Percentiles rank a stretch among this genome's conserved stretches.
These are phyloP conservation scores for Pinna nobilis DNA, from an alignment of 1,140 invertebrate genomes.

Conservation along the genomic window DNA sequence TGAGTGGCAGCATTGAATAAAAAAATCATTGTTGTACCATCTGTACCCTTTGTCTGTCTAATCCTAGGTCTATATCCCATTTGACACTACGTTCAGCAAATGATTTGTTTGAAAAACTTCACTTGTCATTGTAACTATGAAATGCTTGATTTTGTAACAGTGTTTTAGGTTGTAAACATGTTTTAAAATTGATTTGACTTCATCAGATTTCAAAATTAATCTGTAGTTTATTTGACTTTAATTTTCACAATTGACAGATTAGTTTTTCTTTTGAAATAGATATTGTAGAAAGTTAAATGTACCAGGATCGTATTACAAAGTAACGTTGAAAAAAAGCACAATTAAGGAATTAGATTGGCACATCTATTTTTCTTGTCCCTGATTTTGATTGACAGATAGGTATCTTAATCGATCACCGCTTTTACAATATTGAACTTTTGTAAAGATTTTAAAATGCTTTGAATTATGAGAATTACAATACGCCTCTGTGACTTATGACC, in stretches of 20 bases:
- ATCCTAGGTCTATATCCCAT: too few species aligned
- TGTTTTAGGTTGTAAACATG: constrained; percentile 14
- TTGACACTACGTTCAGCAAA: too few species aligned
- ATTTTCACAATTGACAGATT: constrained; percentile 43
- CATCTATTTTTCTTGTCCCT: constrained; percentile 13
- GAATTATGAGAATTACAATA: too few species aligned
- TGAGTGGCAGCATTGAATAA: too few species aligned
- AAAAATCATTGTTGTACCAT: too few species aligned
- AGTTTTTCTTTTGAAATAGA: constrained; percentile 35
- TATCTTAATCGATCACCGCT: too few species aligned
- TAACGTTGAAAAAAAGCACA: constrained; percentile 7
- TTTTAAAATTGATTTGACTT: constrained; percentile 21
- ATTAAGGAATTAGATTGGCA: constrained; percentile 11
- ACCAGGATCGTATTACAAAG: constrained; percentile 9
- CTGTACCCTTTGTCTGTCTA: too few species aligned
- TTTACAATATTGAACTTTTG: too few species aligned
- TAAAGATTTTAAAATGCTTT: too few species aligned
- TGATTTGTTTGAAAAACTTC: too few species aligned
- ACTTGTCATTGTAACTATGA: too few species aligned
- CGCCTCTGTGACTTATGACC: constrained; percentile 26
- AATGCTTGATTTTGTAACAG: neutral
- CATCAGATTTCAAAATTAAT: neutral
- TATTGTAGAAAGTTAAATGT: constrained; percentile 38
- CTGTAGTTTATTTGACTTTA: constrained; percentile 35
- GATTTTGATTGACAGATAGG: too few species aligned